Evolutionary conservation across 2,113 vertebrate species (phyloP).

Genomic region (Tachysurus vachellii): DNA sequence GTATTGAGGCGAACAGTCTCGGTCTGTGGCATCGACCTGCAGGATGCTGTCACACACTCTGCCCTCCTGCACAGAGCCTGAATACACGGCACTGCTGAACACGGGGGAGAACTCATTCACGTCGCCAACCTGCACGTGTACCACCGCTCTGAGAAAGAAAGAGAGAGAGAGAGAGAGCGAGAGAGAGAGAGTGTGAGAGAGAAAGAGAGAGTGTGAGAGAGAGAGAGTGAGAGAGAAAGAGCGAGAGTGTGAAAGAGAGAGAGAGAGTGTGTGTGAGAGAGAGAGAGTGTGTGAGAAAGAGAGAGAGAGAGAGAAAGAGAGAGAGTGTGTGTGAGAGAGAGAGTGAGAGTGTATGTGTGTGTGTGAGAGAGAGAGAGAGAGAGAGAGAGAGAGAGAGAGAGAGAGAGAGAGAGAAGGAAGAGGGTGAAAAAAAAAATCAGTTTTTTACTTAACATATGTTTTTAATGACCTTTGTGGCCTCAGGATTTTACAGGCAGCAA

Average conservation of each 20-base stretch:
- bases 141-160: constrained; percentile 81
- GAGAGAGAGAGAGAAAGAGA: too few relatives aligned
- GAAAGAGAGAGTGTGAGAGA: background rate
- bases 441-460: too few relatives aligned
- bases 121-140: constrained; percentile 96
- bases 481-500: background rate
- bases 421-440: background rate
- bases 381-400: too few relatives aligned
- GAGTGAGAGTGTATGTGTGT: too few relatives aligned
- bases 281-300: too few relatives aligned
- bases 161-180: background rate
- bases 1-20: constrained; percentile 95
- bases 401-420: too few relatives aligned
- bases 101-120: constrained; percentile 93
- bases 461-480: too few relatives aligned
- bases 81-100: constrained; percentile 87
- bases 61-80: constrained; percentile 84
- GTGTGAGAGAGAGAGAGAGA: too few relatives aligned
- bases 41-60: constrained; percentile 96
- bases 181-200: background rate
- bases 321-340: too few relatives aligned
- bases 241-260: too few relatives aligned
- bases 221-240: too few relatives aligned
- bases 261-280: too few relatives aligned
- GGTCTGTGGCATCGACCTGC: constrained; percentile 91